Conservation (phyloP, 2,797 vertebrate genomes). For the Sphenodon punctatus region DNA sequence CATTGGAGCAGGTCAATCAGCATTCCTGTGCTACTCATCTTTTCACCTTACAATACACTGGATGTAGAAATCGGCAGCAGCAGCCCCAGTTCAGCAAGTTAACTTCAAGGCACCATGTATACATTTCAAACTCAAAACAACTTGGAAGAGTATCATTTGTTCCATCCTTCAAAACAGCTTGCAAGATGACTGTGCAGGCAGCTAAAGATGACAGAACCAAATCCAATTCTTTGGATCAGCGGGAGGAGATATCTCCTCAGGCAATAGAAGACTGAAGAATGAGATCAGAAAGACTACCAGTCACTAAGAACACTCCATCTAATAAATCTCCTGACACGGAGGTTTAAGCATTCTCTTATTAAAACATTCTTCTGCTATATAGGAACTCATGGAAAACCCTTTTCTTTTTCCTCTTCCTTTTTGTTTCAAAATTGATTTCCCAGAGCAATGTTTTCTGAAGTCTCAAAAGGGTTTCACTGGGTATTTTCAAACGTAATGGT, state of each 20-base stretch:
- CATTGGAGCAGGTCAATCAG: background rate
- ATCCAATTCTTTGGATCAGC: background rate
- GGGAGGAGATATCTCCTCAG: background rate
- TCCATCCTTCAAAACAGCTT: background rate
- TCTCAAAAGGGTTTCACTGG: background rate
- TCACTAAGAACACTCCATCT: conserved; percentile 3
- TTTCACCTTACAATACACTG: background rate
- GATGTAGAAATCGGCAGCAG: background rate
- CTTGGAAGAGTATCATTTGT: background rate
- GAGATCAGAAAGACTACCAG: background rate
- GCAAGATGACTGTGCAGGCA: background rate
- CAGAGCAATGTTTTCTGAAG: background rate
- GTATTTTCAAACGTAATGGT: too few relatives aligned
- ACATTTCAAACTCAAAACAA: background rate
- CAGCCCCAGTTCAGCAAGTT: background rate
- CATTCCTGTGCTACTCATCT: background rate
- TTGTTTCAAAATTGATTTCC: background rate
- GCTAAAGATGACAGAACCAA: background rate
- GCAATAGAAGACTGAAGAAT: background rate
- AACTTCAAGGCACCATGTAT: background rate
- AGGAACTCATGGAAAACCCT: background rate
- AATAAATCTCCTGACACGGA: conserved; percentile 35
- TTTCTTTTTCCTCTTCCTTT: background rate
- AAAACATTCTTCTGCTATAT: background rate
- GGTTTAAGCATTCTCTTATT: background rate